Evolutionary conservation across 2,797 vertebrate genomes (phyloP).

Genomic region (Manis crassicaudata): DNA sequence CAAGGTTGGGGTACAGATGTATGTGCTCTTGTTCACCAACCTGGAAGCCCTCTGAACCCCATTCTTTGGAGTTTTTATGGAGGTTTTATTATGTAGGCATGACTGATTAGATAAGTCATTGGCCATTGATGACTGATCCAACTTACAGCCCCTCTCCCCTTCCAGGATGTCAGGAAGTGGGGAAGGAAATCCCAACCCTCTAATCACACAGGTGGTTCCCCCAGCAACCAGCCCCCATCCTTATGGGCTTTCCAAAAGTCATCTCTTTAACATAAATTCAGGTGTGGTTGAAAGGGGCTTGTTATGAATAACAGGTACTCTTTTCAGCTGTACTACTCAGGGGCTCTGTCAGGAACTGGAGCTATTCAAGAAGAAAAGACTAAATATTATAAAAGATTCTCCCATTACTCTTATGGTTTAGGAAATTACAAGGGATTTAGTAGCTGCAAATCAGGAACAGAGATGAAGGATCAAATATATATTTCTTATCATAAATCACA

Average conservation of each 20-base stretch:
- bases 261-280: neutral
- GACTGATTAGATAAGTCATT: neutral
- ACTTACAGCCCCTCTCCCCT: neutral
- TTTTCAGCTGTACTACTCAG: neutral
- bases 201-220: neutral
- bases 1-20: neutral
- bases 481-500: neutral
- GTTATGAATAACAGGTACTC: neutral
- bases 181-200: neutral
- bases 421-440: neutral
- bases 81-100: neutral
- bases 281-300: neutral
- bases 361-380: neutral
- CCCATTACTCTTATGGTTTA: neutral
- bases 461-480: neutral
- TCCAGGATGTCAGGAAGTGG: neutral
- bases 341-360: neutral
- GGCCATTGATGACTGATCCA: neutral
- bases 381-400: neutral
- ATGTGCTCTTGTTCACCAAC: neutral
- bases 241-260: neutral
- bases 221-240: neutral
- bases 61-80: neutral
- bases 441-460: neutral
- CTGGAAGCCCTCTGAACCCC: neutral